These are phyloP conservation scores for Podilymbus podiceps DNA, from an alignment of 2,113 vertebrate species.

Conservation along the genomic window DNA sequence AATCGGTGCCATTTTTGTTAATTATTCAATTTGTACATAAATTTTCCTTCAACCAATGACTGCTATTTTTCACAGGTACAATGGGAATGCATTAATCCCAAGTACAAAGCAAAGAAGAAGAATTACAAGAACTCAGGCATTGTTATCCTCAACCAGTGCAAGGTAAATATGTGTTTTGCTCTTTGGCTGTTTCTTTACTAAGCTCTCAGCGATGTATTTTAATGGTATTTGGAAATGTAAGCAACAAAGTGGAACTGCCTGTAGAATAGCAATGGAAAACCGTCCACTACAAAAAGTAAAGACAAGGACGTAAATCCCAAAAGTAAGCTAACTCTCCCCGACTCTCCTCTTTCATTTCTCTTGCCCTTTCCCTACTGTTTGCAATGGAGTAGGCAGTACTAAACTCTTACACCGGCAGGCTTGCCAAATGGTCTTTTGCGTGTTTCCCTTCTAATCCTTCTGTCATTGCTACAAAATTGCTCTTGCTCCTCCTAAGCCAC, in stretches of 20 bases:
- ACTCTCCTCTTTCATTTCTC: background rate
- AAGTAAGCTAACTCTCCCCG: background rate
- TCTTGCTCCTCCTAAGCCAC: background rate
- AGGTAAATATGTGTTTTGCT: conserved; percentile 75
- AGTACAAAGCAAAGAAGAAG: conserved; percentile 97
- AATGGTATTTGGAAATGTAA: background rate
- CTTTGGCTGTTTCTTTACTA: background rate
- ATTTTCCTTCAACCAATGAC: background rate
- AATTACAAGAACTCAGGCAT: conserved; percentile 98
- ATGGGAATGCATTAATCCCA: conserved; percentile 96
- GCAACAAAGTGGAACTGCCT: background rate
- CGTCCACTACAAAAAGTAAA: background rate
- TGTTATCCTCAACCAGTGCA: conserved; percentile 94
- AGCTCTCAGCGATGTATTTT: background rate
- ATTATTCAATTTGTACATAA: background rate
- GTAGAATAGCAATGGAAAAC: background rate
- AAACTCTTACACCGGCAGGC: background rate
- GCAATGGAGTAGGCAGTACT: background rate
- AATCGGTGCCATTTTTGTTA: background rate
- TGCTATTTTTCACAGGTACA: conserved; percentile 82
- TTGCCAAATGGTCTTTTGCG: background rate
- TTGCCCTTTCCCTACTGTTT: background rate
- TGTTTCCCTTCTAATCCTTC: background rate
- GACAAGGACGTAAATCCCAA: background rate
- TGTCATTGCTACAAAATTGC: background rate